Base-by-base conservation (phyloP, 2,113 vertebrate species). In the Eublepharis macularius region DNA sequence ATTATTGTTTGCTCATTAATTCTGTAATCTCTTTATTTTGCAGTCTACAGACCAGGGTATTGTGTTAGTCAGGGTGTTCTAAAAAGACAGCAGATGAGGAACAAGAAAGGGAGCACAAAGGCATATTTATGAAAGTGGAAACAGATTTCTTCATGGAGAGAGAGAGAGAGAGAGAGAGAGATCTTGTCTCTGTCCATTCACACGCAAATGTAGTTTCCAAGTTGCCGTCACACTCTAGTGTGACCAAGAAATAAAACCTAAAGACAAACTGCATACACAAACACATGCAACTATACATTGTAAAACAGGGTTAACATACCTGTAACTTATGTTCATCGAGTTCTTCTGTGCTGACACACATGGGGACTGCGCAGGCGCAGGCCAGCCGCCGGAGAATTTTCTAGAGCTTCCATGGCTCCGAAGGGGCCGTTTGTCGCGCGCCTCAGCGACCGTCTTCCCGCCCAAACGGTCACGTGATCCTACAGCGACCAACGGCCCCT, bases 1-100 rank as follows among this genome's bases (percentile, higher is more conserved):
- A 16, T 83, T 63, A 66, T n/a, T 36, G 43, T 83, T 63, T 49
- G 3, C 54, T 80, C 13, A n/a, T 79, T 79, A 85, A 80, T 83
- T 66, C 77, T 65, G 34, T 80, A 74, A 74, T 83, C 81, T 83
- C 39, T 83, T 83, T 63, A 41, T 83, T 82, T 83, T 74, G 69
- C n/a, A 60, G 51, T 54, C 34, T 12, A n/a, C 51, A 65, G 34
- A 65, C 69, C 34, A 39, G 69, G 69, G 41, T 66, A 26, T 45
- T 75, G 34, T 29, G 29, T 75, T 65, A 68, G 49, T 32, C 45
- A 73, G 12, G 21, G 41, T 54, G 19, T 83, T 75, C 81, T 57
- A 34, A 34, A 79, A 66, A 51, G 36, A 32, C 32, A 34, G 21
- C 26, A 36, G 0, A 66, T 51, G 43, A 77, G 54, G n/a, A 47